phyloP scores from a whole-genome alignment of 2,888 invertebrate species.

The Ptychoptera contaminata region DNA sequence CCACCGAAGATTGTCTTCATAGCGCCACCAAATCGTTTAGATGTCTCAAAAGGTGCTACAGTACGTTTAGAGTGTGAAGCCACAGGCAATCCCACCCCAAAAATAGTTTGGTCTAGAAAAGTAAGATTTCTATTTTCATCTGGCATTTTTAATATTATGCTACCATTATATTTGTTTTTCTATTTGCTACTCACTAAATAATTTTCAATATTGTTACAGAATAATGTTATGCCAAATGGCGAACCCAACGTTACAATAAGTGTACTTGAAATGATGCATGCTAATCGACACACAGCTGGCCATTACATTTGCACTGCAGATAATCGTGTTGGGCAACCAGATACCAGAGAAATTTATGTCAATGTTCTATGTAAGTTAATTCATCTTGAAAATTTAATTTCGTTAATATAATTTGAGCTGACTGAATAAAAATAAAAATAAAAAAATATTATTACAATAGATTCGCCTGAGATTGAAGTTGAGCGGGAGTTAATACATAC shows the following conservation, averaged over 20 bases:
- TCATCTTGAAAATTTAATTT: too few species aligned
- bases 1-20: constrained; percentile 38
- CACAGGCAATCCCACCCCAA: constrained; percentile 37
- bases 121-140: constrained; percentile 19
- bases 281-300: constrained; percentile 37
- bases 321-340: constrained; percentile 35
- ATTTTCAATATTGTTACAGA: constrained; percentile 18
- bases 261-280: constrained; percentile 37
- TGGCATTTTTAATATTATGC: background rate
- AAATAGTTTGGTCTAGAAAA: constrained; percentile 37
- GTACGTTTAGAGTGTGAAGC: constrained; percentile 36
- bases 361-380: constrained; percentile 34
- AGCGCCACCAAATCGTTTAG: constrained; percentile 34
- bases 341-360: constrained; percentile 31
- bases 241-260: constrained; percentile 36
- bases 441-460: constrained; percentile 20
- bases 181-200: too few species aligned
- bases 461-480: constrained; percentile 39
- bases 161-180: too few species aligned
- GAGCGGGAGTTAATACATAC: constrained; percentile 38
- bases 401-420: too few species aligned
- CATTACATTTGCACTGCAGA: constrained; percentile 40
- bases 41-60: constrained; percentile 36
- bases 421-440: too few species aligned
- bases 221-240: constrained; percentile 37